phyloP scores from a whole-genome alignment of 2,888 invertebrate species.

The Heliconius hortense region DNA sequence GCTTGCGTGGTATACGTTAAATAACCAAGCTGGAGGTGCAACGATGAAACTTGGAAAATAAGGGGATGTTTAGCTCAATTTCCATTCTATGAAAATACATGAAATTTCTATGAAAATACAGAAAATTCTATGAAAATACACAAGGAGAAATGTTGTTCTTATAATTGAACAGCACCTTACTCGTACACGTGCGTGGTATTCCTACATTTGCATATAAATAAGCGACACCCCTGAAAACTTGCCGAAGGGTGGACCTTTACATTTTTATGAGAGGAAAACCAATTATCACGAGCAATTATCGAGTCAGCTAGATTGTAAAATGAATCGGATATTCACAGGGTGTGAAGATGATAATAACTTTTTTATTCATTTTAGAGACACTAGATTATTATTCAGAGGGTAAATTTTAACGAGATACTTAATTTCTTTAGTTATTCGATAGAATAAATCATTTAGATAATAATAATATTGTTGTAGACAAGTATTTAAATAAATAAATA shows the following conservation, averaged over 20 bases:
- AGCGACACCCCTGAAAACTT: constrained; percentile 63
- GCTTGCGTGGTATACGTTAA: constrained; percentile 51
- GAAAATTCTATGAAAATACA: constrained; percentile 76
- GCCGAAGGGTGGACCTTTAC: constrained; percentile 64
- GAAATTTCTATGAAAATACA: constrained; percentile 58
- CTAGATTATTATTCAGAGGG: constrained; percentile 8
- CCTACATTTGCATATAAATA: constrained; percentile 80
- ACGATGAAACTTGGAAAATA: constrained; percentile 61
- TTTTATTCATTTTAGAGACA: constrained; percentile 13
- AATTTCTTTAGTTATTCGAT: background rate
- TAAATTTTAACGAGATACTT: constrained; percentile 13
- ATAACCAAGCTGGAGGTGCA: constrained; percentile 50
- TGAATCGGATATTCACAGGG: constrained; percentile 49
- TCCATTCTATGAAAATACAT: constrained; percentile 64
- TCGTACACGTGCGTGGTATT: constrained; percentile 67
- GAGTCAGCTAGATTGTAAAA: constrained; percentile 66
- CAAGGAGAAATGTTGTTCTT: constrained; percentile 74
- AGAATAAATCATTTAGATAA: background rate
- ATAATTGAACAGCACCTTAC: constrained; percentile 77
- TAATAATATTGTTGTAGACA: too few relatives aligned
- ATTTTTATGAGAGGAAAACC: constrained; percentile 76
- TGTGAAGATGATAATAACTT: constrained; percentile 19
- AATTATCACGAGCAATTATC: constrained; percentile 79
- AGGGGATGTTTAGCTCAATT: constrained; percentile 62
- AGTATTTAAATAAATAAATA: too few relatives aligned